Percentiles rank a stretch among this genome's conserved stretches.
Evolutionary conservation across 1,140 invertebrate species (phyloP).

Genomic region (Lasaia peninsularis): DNA sequence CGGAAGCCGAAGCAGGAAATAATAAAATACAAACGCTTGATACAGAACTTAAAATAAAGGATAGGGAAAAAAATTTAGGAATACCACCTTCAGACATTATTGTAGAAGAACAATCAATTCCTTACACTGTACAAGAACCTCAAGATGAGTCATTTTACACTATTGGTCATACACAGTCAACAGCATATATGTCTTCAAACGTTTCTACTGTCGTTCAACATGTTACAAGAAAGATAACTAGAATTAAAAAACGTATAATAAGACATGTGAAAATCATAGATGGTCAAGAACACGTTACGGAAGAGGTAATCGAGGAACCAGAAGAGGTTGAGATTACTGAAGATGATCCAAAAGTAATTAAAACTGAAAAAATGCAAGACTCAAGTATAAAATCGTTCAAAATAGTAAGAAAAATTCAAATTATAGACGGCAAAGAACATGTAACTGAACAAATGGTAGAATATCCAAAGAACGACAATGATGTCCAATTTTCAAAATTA

Average conservation of each 20-base stretch:
- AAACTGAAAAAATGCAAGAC: slow-evolving; percentile 46
- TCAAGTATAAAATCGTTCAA: slow-evolving; percentile 79
- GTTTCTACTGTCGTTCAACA: slow-evolving; percentile 38
- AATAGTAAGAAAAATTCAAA: slow-evolving; percentile 83
- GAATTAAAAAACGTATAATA: slow-evolving; percentile 83
- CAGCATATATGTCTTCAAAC: slow-evolving; percentile 4
- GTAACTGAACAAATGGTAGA: slow-evolving; percentile 83
- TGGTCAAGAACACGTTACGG: slow-evolving; percentile 85
- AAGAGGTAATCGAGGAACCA: slow-evolving; percentile 86
- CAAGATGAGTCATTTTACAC: neutral
- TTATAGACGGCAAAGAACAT: slow-evolving; percentile 87
- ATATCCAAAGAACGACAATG: slow-evolving; percentile 79
- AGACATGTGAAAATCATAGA: slow-evolving; percentile 87
- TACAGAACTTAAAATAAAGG: too few species aligned
- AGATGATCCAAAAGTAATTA: slow-evolving; percentile 37
- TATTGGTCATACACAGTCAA: slow-evolving; percentile 3
- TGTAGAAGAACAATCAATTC: neutral
- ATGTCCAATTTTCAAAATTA: slow-evolving; percentile 27
- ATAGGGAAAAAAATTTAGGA: neutral
- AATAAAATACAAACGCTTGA: too few species aligned
- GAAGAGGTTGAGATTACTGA: slow-evolving; percentile 78
- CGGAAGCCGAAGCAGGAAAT: too few species aligned
- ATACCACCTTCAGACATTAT: neutral
- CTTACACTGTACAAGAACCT: slow-evolving; percentile 6
- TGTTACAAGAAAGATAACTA: slow-evolving; percentile 79